A percentile compares a stretch with the other conserved stretches of the same genome.
These are phyloP conservation scores for Paracyprichromis sp. DNA, from an alignment of 2,113 vertebrate genomes.

Conservation along the genomic window DNA sequence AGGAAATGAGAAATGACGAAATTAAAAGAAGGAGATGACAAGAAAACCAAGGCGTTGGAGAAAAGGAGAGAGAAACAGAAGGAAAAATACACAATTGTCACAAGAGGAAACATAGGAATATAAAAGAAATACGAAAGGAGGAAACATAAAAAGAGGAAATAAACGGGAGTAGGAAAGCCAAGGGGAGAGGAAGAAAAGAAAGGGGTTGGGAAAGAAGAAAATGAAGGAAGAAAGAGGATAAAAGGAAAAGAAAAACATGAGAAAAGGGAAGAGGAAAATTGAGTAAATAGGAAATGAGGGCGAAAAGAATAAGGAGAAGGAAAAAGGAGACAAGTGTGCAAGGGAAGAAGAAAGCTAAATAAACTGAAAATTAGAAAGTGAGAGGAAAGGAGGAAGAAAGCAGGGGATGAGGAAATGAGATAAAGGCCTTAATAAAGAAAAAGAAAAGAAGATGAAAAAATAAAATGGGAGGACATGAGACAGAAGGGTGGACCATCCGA, in stretches of 20 bases:
- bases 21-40: neutral
- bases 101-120: neutral
- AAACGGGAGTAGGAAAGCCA: neutral
- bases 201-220: neutral
- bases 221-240: neutral
- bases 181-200: neutral
- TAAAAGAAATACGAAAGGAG: neutral
- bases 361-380: neutral
- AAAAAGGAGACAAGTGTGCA: neutral
- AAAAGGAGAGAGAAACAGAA: neutral
- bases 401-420: neutral
- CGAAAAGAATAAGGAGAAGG: neutral
- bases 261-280: neutral
- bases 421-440: neutral
- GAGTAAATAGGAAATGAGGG: neutral
- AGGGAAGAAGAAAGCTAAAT: neutral
- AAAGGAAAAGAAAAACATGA: neutral
- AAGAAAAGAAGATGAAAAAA: neutral
- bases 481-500: neutral
- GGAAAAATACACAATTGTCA: neutral
- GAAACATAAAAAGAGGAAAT: neutral
- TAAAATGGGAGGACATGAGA: neutral
- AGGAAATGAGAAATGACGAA: neutral
- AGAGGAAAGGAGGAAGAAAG: neutral
- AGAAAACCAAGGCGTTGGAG: neutral